Evolutionary conservation across 1,140 invertebrate genomes (phyloP), one percentile per base, ranked within the genome.

Genomic region (Leptinotarsa undecemlineata): DNA sequence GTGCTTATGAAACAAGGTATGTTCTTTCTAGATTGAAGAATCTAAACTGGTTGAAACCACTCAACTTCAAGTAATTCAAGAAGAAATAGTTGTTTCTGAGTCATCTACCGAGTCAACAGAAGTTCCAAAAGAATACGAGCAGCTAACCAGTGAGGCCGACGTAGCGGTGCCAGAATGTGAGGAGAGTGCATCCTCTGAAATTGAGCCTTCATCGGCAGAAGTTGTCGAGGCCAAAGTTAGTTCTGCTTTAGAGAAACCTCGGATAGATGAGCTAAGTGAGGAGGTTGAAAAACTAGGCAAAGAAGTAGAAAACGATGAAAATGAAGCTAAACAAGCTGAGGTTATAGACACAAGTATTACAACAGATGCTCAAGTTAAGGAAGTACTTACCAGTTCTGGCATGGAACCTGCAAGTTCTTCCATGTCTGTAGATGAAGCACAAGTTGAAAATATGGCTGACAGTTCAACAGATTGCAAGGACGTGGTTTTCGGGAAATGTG

Each of bases 231-330:
- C 21, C 17, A 20, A 74, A 6, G 66, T 51, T 48, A 73, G 19
- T 67, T 42, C 72, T 47, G 62, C 15, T 15, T 26, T 15, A 17
- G 19, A 48, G 23, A 68, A 67, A 17, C 42, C 15, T 20, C 42
- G 13, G 23, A 8, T 26, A 21, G 62, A 75, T 72, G 19, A 61
- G 42, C 15, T 13, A 14, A 19, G 26, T 3, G 71, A 74, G 62
- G 73, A 77, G 20, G 5, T 69, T 15, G 69, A 61, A n/a, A 57
- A 71, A 66, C 42, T 74, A 60, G 26, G 48, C 8, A 48, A 67
- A n/a, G 66, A 76, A 33, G 77, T 48, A 20, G 71, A 77, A 84
- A 79, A 70, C 78, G 68, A 74, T 21, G 71, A 77, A 85, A 79
- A 71, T 78, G 70, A 74, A 33, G 51, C 68, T n/a, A 19, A 17